Evolutionary conservation across 2,888 invertebrate genomes (phyloP).

Genomic region (Metacarcinus magister): DNA sequence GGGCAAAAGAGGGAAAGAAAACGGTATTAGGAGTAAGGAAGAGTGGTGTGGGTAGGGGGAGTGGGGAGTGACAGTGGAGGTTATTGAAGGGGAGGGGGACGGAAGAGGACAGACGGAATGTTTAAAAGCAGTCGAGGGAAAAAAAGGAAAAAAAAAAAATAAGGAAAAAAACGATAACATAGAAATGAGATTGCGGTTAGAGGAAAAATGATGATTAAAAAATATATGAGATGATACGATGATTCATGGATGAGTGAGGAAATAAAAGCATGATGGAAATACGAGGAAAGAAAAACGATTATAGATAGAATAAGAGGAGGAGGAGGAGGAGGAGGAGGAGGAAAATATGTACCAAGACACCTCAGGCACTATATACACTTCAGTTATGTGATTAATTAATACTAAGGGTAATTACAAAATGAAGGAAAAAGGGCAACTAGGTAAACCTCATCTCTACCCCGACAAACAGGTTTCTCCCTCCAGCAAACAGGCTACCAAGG

Average conservation of each 20-base stretch:
- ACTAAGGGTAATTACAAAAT: too few species aligned
- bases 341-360: too few species aligned
- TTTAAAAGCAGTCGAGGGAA: background rate
- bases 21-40: slow-evolving; percentile 7
- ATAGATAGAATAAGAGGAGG: too few species aligned
- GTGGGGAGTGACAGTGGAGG: too few species aligned
- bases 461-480: too few species aligned
- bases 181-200: background rate
- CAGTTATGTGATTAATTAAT: too few species aligned
- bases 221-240: background rate
- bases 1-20: background rate
- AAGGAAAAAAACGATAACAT: background rate
- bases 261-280: background rate
- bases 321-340: too few species aligned
- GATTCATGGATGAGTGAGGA: background rate
- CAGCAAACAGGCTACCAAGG: too few species aligned
- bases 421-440: too few species aligned
- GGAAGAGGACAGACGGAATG: background rate
- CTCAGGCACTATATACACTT: too few species aligned
- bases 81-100: background rate
- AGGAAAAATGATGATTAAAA: background rate
- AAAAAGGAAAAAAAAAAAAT: too few species aligned
- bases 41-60: background rate
- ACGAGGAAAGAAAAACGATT: background rate
- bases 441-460: too few species aligned